Base-by-base conservation (phyloP, 2,797 vertebrate genomes). In the Knipowitschia caucasica region DNA sequence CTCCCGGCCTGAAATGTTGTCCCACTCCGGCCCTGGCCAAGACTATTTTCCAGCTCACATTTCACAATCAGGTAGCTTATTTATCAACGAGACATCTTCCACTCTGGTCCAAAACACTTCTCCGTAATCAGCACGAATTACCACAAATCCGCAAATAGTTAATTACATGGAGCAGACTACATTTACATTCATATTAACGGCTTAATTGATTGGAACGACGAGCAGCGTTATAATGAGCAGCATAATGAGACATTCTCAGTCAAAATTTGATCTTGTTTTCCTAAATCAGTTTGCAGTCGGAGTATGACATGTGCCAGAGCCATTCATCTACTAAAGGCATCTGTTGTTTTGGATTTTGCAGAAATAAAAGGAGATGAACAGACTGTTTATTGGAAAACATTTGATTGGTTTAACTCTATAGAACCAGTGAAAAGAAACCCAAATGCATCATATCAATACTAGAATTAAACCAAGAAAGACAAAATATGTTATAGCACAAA, bases 151-250 rank as follows among this genome's bases (percentile, higher is more conserved):
- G 58, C 50, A 54, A 67, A 30, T 49, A 79, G 72, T 69, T 78
- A 77, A 83, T 82, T 78, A 82, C 73, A 71, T 35, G 53, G 61
- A 66, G 59, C 38, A 49, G 33, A 69, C 75, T 73, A 49, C 75
- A 85, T 85, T 84, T 80, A 82, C 78, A 85, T 86, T 83, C 82
- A 82, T 83, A 86, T 81, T 78, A 80, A 80, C 70, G 61, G 69
- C 69, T 50, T 75, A 81, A 85, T 77, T 80, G 71, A 82, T 75
- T 68, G 78, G 78, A 84, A 81, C 69, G 26, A 56, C 69, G 61
- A 51, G 60, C 64, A 0, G 56, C 44, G 64, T 78, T 51, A 47
- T 73, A 82, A 84, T 69, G 75, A 86, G 71, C 63, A 35, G 64
- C 50, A 30, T 80, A 81, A 83, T 84, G 76, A 80, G 34, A 71